These are phyloP conservation scores for Agrotis clavis DNA, from an alignment of 2,888 invertebrate species.

Conservation along the genomic window DNA sequence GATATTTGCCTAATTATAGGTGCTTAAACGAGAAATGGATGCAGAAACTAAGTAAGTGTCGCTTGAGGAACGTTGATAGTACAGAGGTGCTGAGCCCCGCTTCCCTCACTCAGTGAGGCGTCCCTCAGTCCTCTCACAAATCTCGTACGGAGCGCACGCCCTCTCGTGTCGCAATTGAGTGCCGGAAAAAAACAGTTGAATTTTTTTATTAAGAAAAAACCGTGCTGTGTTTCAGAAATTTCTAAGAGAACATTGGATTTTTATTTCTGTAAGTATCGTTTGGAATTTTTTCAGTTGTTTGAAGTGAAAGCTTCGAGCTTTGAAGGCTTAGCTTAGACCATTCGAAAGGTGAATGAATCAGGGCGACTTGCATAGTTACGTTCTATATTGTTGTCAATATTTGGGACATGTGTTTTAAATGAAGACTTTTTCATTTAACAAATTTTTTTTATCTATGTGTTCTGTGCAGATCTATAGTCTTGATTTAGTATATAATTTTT, in stretches of 20 bases:
- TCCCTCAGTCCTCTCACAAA: constrained; percentile 84
- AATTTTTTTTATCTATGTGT: neutral
- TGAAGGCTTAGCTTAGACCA: constrained; percentile 65
- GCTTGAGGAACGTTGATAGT: constrained; percentile 65
- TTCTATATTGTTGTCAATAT: constrained; percentile 63
- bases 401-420: constrained; percentile 54
- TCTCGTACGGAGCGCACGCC: constrained; percentile 73
- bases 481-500: neutral
- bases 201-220: constrained; percentile 80
- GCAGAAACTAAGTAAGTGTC: constrained; percentile 75
- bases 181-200: constrained; percentile 76
- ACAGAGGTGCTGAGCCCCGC: constrained; percentile 80
- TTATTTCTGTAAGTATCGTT: constrained; percentile 81
- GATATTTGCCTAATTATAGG: neutral
- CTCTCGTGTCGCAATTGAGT: constrained; percentile 73
- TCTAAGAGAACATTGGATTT: constrained; percentile 81
- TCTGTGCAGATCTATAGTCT: neutral
- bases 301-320: constrained; percentile 77
- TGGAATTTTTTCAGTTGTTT: constrained; percentile 59
- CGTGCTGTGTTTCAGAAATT: constrained; percentile 84
- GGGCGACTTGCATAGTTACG: constrained; percentile 66
- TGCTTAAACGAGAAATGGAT: constrained; percentile 73
- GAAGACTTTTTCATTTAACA: constrained; percentile 4
- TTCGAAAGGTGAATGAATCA: constrained; percentile 78
- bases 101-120: constrained; percentile 79